Conservation (phyloP, 1,140 invertebrate species). For the Diachasmimorpha longicaudata region DNA sequence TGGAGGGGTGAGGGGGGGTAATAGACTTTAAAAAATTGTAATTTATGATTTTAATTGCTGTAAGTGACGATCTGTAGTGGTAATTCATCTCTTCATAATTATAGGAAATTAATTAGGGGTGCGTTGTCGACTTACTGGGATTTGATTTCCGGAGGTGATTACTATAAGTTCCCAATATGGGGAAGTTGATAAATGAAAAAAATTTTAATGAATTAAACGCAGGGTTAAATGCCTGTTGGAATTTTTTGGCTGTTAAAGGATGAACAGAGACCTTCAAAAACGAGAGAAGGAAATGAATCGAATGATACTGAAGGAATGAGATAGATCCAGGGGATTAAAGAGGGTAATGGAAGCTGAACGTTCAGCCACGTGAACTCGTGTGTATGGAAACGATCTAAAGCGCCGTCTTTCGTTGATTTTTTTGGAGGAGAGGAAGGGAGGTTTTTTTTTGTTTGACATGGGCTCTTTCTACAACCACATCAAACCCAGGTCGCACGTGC, state of each 20-base stretch:
- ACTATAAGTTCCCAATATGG: too few relatives aligned
- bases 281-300: neutral
- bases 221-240: too few relatives aligned
- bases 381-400: neutral
- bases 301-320: neutral
- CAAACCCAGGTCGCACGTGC: slow-evolving; percentile 15
- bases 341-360: neutral
- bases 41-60: too few relatives aligned
- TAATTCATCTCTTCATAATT: too few relatives aligned
- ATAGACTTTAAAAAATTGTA: too few relatives aligned
- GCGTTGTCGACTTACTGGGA: too few relatives aligned
- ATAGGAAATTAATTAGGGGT: too few relatives aligned
- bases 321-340: neutral
- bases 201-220: too few relatives aligned
- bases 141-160: too few relatives aligned
- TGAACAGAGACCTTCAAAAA: neutral
- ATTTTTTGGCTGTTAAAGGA: neutral
- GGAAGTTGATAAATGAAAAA: too few relatives aligned
- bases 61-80: too few relatives aligned
- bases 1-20: too few relatives aligned
- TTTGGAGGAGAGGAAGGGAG: neutral
- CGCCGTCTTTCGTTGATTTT: neutral
- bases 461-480: neutral
- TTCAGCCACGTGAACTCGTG: neutral
- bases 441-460: neutral